Conservation (phyloP, 2,797 vertebrate genomes). For the Delichon dasypus region DNA sequence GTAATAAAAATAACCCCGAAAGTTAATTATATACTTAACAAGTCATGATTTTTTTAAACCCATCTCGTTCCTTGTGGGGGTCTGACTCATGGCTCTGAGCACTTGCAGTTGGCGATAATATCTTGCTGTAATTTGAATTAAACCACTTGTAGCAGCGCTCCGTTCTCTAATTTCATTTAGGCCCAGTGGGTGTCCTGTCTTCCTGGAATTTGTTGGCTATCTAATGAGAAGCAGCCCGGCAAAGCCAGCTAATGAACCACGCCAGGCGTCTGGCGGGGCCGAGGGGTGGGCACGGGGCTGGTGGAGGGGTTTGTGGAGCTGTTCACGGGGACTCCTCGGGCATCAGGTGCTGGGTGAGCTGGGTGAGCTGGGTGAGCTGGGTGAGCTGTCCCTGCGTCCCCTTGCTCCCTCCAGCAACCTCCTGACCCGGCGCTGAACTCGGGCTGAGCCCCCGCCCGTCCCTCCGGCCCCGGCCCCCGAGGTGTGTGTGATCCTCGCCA, state of each 20-base stretch:
- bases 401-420: background rate
- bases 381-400: background rate
- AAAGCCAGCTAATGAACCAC: background rate
- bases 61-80: constrained; percentile 54
- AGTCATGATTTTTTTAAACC: constrained; percentile 44
- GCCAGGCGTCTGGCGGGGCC: background rate
- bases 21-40: constrained; percentile 64
- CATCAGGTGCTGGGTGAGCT: background rate
- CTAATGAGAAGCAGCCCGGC: constrained; percentile 51
- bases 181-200: constrained; percentile 67
- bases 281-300: background rate
- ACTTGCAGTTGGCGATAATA: constrained; percentile 62
- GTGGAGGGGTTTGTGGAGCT: background rate
- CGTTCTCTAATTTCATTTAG: constrained; percentile 66
- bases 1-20: constrained; percentile 66
- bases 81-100: constrained; percentile 63
- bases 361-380: background rate
- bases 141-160: constrained; percentile 63
- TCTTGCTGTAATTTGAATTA: constrained; percentile 65
- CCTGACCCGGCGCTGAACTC: background rate
- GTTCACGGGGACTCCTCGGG: fast-evolving
- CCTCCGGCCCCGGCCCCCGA: background rate
- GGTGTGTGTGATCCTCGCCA: background rate
- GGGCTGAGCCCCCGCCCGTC: background rate
- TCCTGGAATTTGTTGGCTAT: constrained; percentile 64